phyloP scores from a whole-genome alignment of 1,140 invertebrate species.

The Lycorma delicatula region DNA sequence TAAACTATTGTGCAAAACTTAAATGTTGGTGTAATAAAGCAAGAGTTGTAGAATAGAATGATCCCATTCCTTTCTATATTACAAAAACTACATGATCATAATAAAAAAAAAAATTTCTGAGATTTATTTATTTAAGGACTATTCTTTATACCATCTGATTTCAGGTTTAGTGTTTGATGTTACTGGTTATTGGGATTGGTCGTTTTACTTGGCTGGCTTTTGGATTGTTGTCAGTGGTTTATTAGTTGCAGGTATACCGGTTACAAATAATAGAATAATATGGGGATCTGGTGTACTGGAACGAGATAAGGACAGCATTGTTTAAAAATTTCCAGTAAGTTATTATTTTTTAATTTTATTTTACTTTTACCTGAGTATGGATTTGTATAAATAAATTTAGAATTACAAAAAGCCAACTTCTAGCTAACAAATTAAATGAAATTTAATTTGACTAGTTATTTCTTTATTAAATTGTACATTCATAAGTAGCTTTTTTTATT shows the following conservation, averaged over 20 bases:
- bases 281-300: slow-evolving; percentile 51
- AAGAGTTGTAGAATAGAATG: background rate
- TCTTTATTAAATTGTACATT: too few relatives aligned
- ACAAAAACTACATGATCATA: background rate
- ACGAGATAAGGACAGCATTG: slow-evolving; percentile 42
- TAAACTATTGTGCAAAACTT: background rate
- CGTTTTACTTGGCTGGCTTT: slow-evolving; percentile 64
- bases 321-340: too few relatives aligned
- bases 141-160: slow-evolving; percentile 13
- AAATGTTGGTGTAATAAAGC: background rate
- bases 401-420: too few relatives aligned
- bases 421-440: too few relatives aligned
- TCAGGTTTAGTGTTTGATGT: slow-evolving; percentile 59
- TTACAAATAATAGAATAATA: slow-evolving; percentile 54
- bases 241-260: slow-evolving; percentile 56
- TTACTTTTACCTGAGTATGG: too few relatives aligned
- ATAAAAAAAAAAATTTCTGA: background rate
- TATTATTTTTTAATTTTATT: too few relatives aligned
- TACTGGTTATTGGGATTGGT: slow-evolving; percentile 58
- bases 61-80: background rate
- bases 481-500: too few relatives aligned
- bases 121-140: background rate
- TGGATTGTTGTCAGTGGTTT: slow-evolving; percentile 68
- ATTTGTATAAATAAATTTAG: too few relatives aligned
- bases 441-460: too few relatives aligned